phyloP scores from a whole-genome alignment of 2,797 vertebrate genomes.

The Sebastiscus albofasciatus region DNA sequence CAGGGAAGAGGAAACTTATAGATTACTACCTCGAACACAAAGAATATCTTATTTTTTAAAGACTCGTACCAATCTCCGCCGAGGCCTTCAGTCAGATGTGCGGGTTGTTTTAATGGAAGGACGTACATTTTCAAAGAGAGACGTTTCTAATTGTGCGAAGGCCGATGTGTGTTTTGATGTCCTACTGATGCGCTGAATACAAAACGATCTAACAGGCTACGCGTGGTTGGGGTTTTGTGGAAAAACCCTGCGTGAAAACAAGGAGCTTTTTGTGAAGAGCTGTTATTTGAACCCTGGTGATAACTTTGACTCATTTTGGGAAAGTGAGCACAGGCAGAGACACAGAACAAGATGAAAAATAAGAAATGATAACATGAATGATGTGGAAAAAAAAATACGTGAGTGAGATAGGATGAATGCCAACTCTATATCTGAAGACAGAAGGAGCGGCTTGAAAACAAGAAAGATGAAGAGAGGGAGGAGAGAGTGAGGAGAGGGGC shows the following conservation, averaged over 20 bases:
- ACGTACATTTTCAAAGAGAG: slow-evolving; percentile 4
- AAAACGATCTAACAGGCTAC: background rate
- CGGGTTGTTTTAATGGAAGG: slow-evolving; percentile 18
- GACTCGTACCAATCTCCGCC: slow-evolving; percentile 11
- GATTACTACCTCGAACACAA: slow-evolving; percentile 69
- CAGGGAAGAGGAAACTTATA: slow-evolving; percentile 63
- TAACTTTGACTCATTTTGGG: slow-evolving; percentile 40
- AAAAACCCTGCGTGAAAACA: slow-evolving; percentile 3
- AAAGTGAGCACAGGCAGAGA: slow-evolving; percentile 28
- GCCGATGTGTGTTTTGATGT: background rate
- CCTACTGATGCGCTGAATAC: background rate
- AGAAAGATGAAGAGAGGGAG: slow-evolving; percentile 67
- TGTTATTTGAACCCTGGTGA: slow-evolving; percentile 21
- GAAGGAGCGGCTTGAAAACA: slow-evolving; percentile 61
- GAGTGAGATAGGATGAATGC: slow-evolving; percentile 56
- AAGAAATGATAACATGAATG: slow-evolving; percentile 46
- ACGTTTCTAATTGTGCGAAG: slow-evolving; percentile 10
- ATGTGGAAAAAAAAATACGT: background rate
- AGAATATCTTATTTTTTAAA: slow-evolving; percentile 54
- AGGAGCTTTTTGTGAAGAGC: slow-evolving; percentile 8
- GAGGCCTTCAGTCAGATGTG: slow-evolving; percentile 29
- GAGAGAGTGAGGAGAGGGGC: slow-evolving; percentile 65
- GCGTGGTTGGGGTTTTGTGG: background rate
- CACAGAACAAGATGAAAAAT: slow-evolving; percentile 29
- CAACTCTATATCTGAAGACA: slow-evolving; percentile 60